phyloP scores from a whole-genome alignment of 2,113 vertebrate genomes.

The Corapipo altera region DNA sequence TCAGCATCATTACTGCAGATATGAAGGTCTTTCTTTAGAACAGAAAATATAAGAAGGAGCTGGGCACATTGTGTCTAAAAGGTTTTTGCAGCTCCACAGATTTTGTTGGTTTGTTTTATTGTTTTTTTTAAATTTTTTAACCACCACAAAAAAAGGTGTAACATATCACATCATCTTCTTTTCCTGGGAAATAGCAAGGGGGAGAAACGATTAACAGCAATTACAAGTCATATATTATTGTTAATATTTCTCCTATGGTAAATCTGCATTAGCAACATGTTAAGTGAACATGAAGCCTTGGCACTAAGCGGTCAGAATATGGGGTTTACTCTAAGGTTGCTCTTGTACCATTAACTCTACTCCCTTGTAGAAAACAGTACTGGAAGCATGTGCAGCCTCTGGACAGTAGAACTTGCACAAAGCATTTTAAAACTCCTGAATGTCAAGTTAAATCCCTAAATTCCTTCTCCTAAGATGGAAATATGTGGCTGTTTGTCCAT shows the following conservation, averaged over 20 bases:
- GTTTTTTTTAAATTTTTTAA: neutral
- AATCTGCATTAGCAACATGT: neutral
- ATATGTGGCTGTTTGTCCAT: neutral
- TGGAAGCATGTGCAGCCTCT: neutral
- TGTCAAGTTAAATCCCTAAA: neutral
- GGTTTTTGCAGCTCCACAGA: neutral
- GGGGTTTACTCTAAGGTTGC: neutral
- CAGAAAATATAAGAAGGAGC: neutral
- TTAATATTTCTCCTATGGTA: neutral
- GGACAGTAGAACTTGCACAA: neutral
- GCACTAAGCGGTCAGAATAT: neutral
- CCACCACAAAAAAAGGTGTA: neutral
- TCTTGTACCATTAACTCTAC: neutral
- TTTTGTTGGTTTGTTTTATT: neutral
- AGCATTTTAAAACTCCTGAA: neutral
- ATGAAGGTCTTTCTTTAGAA: slow-evolving; percentile 42
- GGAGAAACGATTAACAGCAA: neutral
- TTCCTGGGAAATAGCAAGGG: neutral
- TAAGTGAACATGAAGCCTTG: neutral
- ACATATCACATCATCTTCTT: neutral
- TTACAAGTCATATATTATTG: neutral
- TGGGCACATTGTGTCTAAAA: neutral
- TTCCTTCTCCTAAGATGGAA: neutral
- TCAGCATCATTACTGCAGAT: slow-evolving; percentile 64
- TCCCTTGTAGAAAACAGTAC: neutral